A percentile compares a stretch with the other conserved stretches of the same genome.
Evolutionary conservation across 2,888 invertebrate species (phyloP).

Genomic region (Sericinus montela): DNA sequence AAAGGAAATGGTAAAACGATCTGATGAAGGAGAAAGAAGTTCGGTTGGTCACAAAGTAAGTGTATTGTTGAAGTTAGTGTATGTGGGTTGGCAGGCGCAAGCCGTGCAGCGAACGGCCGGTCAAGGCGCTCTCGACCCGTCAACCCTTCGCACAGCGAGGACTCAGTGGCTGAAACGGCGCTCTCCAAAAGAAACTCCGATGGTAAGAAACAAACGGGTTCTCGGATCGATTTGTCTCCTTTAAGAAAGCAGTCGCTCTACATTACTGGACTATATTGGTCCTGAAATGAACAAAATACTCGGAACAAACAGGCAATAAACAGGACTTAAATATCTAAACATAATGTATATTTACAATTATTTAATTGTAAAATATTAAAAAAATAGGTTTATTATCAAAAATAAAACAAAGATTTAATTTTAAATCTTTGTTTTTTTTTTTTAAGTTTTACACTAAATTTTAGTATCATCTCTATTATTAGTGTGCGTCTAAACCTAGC

Average conservation of each 20-base stretch:
- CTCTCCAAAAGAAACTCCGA: slow-evolving; percentile 90
- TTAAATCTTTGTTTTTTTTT: too few species aligned
- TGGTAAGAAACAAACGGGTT: slow-evolving; percentile 80
- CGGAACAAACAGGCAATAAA: too few species aligned
- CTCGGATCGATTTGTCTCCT: slow-evolving; percentile 27
- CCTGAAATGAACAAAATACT: too few species aligned
- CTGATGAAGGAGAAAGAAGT: slow-evolving; percentile 5
- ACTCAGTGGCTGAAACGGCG: slow-evolving; percentile 89
- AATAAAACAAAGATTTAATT: too few species aligned
- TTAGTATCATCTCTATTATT: too few species aligned
- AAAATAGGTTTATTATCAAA: too few species aligned
- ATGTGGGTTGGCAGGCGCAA: slow-evolving; percentile 73
- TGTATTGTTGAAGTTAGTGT: slow-evolving; percentile 63
- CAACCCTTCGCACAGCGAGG: slow-evolving; percentile 89
- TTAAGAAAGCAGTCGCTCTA: slow-evolving; percentile 38
- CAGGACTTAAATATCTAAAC: too few species aligned
- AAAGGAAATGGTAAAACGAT: not conserved
- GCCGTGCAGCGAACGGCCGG: slow-evolving; percentile 47
- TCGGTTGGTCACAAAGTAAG: slow-evolving; percentile 12
- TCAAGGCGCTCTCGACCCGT: slow-evolving; percentile 57
- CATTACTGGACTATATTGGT: slow-evolving; percentile 40
- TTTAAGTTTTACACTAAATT: too few species aligned
- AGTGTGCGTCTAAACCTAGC: too few species aligned
- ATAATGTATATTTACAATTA: too few species aligned
- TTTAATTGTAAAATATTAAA: too few species aligned